A percentile compares a stretch with the other conserved stretches of the same genome.
These are phyloP conservation scores for Acanthococcus lagerstroemiae DNA, from an alignment of 2,888 invertebrate genomes.

Conservation along the genomic window DNA sequence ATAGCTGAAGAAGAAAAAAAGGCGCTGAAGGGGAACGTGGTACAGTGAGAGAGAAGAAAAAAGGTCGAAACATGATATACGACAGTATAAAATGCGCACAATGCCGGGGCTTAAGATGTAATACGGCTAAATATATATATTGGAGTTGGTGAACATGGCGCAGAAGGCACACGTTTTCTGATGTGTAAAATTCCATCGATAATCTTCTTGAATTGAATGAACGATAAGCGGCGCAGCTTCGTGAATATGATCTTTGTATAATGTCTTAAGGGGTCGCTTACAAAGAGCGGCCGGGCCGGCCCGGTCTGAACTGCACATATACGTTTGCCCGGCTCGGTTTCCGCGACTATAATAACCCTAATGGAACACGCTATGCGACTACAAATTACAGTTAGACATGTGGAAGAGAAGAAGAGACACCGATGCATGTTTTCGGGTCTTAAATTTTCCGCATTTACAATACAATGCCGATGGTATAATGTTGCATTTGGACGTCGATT, in stretches of 20 bases:
- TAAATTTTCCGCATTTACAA: conserved; percentile 17
- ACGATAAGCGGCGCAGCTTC: background rate
- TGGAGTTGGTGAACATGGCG: no score
- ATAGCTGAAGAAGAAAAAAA: background rate
- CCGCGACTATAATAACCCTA: conserved; percentile 21
- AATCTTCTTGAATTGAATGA: conserved; percentile 14
- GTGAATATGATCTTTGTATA: background rate
- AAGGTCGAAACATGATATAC: background rate
- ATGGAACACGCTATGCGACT: conserved; percentile 21
- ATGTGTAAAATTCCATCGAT: conserved; percentile 21
- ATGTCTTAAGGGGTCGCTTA: background rate
- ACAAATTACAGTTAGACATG: conserved; percentile 26
- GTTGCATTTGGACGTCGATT: no score
- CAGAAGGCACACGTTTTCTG: conserved; percentile 5
- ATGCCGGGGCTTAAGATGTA: conserved; percentile 4
- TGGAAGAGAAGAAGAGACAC: conserved; percentile 12
- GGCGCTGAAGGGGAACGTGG: background rate
- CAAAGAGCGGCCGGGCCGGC: background rate
- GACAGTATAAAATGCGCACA: background rate
- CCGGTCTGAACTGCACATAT: background rate
- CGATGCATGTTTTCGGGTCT: conserved; percentile 27
- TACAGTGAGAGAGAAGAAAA: background rate
- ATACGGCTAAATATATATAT: background rate
- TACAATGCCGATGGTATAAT: background rate
- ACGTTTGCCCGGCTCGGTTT: background rate